Evolutionary conservation across 2,888 invertebrate species (phyloP).

Genomic region (Mesoligia furuncula): DNA sequence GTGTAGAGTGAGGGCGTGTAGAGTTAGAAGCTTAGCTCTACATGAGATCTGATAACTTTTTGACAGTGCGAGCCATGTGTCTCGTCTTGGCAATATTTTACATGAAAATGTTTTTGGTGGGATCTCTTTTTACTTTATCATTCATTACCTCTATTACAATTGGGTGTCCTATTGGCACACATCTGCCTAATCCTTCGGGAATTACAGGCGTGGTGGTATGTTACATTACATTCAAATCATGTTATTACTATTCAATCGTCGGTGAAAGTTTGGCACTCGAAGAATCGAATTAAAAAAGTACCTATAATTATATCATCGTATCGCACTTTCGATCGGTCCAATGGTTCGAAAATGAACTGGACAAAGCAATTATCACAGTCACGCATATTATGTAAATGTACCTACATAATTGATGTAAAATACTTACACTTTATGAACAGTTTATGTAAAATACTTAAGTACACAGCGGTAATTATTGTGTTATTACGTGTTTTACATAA

Average conservation of each 20-base stretch:
- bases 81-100: no score
- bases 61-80: no score
- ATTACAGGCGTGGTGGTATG: background rate
- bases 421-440: background rate
- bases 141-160: no score
- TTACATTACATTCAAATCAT: conserved; percentile 1
- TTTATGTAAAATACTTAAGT: conserved; percentile 11
- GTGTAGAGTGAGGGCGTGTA: no score
- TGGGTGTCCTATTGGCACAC: background rate
- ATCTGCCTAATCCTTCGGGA: background rate
- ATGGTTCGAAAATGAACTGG: conserved; percentile 10
- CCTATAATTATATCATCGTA: no score
- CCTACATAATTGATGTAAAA: background rate
- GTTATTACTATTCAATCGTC: background rate
- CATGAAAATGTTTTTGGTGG: no score
- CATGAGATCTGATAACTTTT: no score
- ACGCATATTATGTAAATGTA: conserved; percentile 16
- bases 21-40: no score
- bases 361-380: conserved; percentile 1
- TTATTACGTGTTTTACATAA: conserved; percentile 23
- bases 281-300: background rate
- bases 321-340: conserved; percentile 21
- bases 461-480: conserved; percentile 18
- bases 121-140: no score
- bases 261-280: conserved; percentile 34